phyloP scores from a whole-genome alignment of 2,113 vertebrate species.

The Terrapene triunguis region DNA sequence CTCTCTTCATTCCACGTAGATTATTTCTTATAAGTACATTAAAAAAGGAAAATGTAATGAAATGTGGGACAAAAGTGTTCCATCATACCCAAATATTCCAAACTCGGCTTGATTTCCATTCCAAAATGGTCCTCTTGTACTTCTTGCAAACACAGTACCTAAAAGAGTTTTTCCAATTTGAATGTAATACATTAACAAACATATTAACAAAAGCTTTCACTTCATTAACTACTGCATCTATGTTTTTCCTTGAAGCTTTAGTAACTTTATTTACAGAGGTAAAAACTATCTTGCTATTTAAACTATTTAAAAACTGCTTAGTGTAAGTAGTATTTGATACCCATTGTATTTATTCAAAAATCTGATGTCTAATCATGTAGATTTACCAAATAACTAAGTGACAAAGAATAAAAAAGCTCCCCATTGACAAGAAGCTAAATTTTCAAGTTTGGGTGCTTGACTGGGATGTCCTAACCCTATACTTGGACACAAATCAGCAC shows the following conservation, averaged over 20 bases:
- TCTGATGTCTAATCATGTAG: neutral
- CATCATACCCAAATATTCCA: slow-evolving; percentile 88
- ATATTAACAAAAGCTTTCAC: accelerated
- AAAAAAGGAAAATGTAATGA: neutral
- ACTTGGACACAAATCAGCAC: neutral
- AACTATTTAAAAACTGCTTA: neutral
- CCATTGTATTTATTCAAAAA: neutral
- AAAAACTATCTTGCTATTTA: neutral
- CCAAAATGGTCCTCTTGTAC: slow-evolving; percentile 95
- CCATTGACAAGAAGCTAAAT: neutral
- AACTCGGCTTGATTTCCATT: slow-evolving; percentile 89
- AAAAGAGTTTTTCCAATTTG: slow-evolving; percentile 26
- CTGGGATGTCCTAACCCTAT: neutral
- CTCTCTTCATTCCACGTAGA: neutral
- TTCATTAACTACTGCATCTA: neutral
- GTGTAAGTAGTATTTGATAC: neutral
- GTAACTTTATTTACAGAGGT: neutral
- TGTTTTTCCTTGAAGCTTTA: neutral
- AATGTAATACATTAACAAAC: slow-evolving; percentile 46
- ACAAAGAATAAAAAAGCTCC: neutral
- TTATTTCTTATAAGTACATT: neutral
- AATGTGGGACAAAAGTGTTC: neutral
- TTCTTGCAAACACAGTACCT: slow-evolving; percentile 98
- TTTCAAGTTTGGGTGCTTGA: neutral
- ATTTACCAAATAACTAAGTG: neutral